A percentile compares a stretch with the other conserved stretches of the same genome.
These are phyloP conservation scores for Hypomecis atomaria DNA, from an alignment of 2,888 invertebrate species.

Conservation along the genomic window DNA sequence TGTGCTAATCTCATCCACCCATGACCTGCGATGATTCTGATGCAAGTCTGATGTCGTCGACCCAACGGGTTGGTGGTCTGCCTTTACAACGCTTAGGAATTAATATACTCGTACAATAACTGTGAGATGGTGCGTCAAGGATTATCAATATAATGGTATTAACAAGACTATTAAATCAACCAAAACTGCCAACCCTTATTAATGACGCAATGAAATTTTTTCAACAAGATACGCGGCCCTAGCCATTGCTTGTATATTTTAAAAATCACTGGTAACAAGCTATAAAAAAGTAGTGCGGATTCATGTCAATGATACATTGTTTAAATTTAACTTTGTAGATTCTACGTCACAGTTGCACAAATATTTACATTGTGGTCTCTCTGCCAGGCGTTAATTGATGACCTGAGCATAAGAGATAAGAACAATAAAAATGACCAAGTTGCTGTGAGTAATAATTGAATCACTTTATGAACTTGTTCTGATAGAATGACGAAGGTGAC, in stretches of 20 bases:
- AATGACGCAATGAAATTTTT: no score
- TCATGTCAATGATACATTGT: slow-evolving; percentile 47
- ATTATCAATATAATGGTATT: no score
- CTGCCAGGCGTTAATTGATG: slow-evolving; percentile 49
- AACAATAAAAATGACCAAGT: slow-evolving; percentile 11
- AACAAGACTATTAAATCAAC: no score
- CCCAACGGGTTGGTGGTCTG: no score
- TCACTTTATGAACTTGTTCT: slow-evolving; percentile 17
- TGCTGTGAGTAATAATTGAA: slow-evolving; percentile 15
- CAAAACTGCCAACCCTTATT: no score
- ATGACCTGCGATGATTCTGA: no score
- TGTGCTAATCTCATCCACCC: no score
- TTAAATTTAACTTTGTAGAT: slow-evolving; percentile 45
- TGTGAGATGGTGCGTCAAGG: no score
- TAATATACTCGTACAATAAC: no score
- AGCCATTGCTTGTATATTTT: neutral
- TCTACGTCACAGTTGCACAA: slow-evolving; percentile 44
- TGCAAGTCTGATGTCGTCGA: no score
- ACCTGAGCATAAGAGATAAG: slow-evolving; percentile 44
- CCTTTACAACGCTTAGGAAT: no score
- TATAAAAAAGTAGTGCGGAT: slow-evolving; percentile 38
- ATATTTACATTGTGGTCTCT: slow-evolving; percentile 41
- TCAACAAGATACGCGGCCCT: no score
- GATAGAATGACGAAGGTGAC: neutral
- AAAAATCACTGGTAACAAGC: neutral